Evolutionary conservation across 2,888 invertebrate species (phyloP).

Genomic region (Heliconius cydno): DNA sequence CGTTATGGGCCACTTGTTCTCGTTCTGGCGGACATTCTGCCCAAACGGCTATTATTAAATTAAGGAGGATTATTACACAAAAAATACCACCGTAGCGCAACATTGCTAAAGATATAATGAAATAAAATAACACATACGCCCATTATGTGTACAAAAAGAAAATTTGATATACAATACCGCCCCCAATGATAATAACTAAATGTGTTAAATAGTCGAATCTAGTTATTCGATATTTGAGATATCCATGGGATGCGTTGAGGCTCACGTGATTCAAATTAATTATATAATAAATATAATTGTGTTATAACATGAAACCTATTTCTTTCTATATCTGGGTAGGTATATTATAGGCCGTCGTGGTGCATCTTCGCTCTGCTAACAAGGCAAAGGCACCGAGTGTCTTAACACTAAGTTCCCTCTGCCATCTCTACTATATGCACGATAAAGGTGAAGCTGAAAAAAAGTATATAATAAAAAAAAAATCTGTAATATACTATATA

Average conservation of each 20-base stretch:
- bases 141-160: constrained; percentile 42
- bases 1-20: constrained; percentile 58
- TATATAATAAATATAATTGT: too few species aligned
- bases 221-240: constrained; percentile 21
- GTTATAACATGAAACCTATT: too few species aligned
- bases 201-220: neutral
- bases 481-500: too few species aligned
- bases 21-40: constrained; percentile 60
- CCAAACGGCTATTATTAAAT: constrained; percentile 5
- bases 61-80: constrained; percentile 5
- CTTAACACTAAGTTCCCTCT: too few species aligned
- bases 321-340: too few species aligned
- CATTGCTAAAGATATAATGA: constrained; percentile 57
- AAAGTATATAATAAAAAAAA: too few species aligned
- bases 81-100: constrained; percentile 49
- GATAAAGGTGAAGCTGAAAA: too few species aligned
- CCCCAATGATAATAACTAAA: constrained; percentile 53
- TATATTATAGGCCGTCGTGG: too few species aligned
- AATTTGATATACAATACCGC: constrained; percentile 64
- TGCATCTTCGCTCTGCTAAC: too few species aligned
- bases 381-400: too few species aligned
- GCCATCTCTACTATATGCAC: too few species aligned
- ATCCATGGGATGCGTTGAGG: neutral
- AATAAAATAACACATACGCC: neutral
- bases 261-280: too few species aligned